These are phyloP conservation scores for Zaprionus taronus DNA, from an alignment of 1,140 invertebrate species.

Conservation along the genomic window DNA sequence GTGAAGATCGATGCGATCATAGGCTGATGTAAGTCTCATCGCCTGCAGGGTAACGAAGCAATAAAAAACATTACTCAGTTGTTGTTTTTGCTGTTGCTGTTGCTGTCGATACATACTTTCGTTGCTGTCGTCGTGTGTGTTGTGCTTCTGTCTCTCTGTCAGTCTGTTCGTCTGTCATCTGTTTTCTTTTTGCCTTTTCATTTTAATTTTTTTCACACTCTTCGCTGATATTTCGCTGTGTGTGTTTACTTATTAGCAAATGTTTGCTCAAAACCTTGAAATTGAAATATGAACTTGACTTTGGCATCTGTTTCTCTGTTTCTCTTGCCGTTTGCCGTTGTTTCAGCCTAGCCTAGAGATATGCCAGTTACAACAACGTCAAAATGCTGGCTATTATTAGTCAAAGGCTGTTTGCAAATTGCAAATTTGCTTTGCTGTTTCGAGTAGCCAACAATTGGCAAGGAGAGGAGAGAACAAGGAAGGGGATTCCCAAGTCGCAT, in stretches of 20 bases:
- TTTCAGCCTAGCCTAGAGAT: conserved; percentile 58
- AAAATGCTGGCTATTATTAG: conserved; percentile 33
- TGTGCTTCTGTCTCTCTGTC: background rate
- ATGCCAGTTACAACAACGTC: conserved; percentile 57
- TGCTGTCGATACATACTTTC: conserved; percentile 9
- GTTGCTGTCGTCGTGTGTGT: conserved; percentile 16
- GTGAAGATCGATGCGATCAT: background rate
- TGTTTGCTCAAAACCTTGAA: conserved; percentile 78
- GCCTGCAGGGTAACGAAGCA: background rate
- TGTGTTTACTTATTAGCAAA: conserved; percentile 60
- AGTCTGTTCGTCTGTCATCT: conserved; percentile 8
- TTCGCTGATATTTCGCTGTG: conserved; percentile 45
- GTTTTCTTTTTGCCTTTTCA: conserved; percentile 27
- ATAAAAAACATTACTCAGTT: conserved; percentile 10
- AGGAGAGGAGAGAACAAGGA: background rate
- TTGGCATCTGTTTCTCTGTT: conserved; percentile 57
- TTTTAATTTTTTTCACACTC: conserved; percentile 47
- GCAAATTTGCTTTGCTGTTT: conserved; percentile 42
- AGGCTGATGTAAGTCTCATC: background rate
- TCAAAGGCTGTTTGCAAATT: conserved; percentile 57
- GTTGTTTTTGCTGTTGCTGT: conserved; percentile 8
- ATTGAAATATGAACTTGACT: conserved; percentile 79
- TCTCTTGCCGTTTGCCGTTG: conserved; percentile 31
- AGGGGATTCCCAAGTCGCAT: background rate
- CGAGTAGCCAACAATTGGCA: conserved; percentile 16